Base-by-base conservation (phyloP, 2,113 vertebrate genomes). In the Otocyon megalotis region DNA sequence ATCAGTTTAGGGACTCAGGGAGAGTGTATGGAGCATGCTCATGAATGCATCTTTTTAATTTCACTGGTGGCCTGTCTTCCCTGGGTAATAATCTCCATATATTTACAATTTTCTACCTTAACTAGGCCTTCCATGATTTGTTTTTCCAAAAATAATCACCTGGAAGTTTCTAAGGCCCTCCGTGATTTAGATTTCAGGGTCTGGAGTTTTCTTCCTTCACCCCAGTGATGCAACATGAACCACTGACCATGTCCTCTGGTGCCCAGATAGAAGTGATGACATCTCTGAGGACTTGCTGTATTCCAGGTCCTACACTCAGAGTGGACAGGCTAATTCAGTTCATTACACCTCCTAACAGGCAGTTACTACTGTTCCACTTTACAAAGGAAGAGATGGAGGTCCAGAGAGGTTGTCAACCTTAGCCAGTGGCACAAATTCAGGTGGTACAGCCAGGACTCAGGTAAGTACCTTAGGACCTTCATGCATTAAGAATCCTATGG, bases 11-110 rank as follows among this genome's bases (percentile, higher is more conserved):
- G 19, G 7, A 5, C 24, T 43, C 35, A 24, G 32, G 60, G 37
- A 24, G 69, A 3, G 1, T 4, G 19, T n/a, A 15, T 0, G 50
- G 30, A 32, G 28, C 3, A 35, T 2, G 7, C 1, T 2, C 35
- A 12, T 32, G 4, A 71, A 35, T 7, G 32, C 2, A 26, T 16
- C 48, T 13, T 84, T 71, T 74, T 63, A 37, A 22, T 53, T 58
- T 58, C 84, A 48, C 0, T 1, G 26, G 65, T 32, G 13, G 26
- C 37, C 74, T 16, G 1, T 62, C 20, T 56, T 9, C 43, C 7
- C 30, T 63, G 50, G 58, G 77, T 53, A 80, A 56, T 35, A 16
- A 58, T 20, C 48, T 71, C 56, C 20, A 56, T 30, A n/a, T 81
- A 17, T 30, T 63, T n/a, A 94, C 13, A 43, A 35, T 76, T 32